phyloP scores from a whole-genome alignment of 2,888 invertebrate species.

The Dasysyrphus albostriatus region DNA sequence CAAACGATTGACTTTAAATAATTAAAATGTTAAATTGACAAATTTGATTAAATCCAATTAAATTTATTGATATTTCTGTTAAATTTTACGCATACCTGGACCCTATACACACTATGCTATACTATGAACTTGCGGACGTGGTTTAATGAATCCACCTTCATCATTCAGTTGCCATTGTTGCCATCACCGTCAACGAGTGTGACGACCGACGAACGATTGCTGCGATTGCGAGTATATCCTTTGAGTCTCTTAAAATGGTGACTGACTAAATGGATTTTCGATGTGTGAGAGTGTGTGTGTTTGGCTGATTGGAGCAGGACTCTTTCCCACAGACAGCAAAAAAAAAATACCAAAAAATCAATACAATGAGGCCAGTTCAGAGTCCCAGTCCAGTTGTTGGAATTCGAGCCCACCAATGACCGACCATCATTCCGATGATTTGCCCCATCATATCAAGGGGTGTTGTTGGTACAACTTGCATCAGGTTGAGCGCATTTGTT shows the following conservation, averaged over 20 bases:
- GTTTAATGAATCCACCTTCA: slow-evolving; percentile 63
- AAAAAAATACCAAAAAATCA: slow-evolving; percentile 35
- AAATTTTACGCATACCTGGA: slow-evolving; percentile 77
- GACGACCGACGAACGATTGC: no score
- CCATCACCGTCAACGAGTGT: neutral
- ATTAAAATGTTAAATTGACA: slow-evolving; percentile 81
- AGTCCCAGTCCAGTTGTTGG: slow-evolving; percentile 25
- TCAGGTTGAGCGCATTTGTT: slow-evolving; percentile 51
- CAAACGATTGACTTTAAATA: slow-evolving; percentile 81
- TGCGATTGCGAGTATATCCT: neutral
- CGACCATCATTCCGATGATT: slow-evolving; percentile 22
- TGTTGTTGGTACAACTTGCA: slow-evolving; percentile 21
- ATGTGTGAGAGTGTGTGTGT: neutral
- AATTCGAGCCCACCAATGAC: slow-evolving; percentile 18
- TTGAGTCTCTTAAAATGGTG: slow-evolving; percentile 30
- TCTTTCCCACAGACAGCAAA: neutral
- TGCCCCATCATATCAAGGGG: neutral
- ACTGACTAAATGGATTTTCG: slow-evolving; percentile 25
- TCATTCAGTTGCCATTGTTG: slow-evolving; percentile 33
- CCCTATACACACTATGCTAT: neutral
- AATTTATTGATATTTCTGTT: slow-evolving; percentile 78
- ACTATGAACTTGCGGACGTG: slow-evolving; percentile 13
- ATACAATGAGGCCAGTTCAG: slow-evolving; percentile 44
- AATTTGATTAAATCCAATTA: slow-evolving; percentile 81
- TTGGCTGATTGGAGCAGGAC: slow-evolving; percentile 54